Evolutionary conservation across 1,140 invertebrate genomes (phyloP), one percentile per base, ranked within the genome.

Genomic region (Brachionus sp.): DNA sequence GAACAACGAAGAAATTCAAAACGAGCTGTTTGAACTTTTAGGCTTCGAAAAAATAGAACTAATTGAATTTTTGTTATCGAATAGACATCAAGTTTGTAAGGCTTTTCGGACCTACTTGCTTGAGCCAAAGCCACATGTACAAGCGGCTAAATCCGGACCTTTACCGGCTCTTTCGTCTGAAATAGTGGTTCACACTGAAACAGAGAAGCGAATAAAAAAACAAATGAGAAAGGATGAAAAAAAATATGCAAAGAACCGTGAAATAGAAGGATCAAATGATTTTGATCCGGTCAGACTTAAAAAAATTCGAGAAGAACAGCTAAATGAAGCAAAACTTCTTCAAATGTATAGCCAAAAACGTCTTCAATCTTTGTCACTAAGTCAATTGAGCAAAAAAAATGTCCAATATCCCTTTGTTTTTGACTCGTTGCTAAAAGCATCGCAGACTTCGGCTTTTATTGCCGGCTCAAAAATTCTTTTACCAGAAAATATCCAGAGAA

Each of bases 151-250:
- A n/a, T 25, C 19, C 4, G 70, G 39, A 46, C 70, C 53, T 2
- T 6, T 16, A n/a, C 42, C 64, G 10, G 39, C 44, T 23, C 12
- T 66, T 10, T 19, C 16, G 53, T 86, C 68, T 62, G 23, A 23
- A 25, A 82, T 84, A 64, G 62, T 78, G 83, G 84, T 86, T 5
- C 84, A 90, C 86, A 94, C 94, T 4, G 93, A 93, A 86, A 91
- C 93, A 85, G 95, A 98, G 86, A 95, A 93, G 85, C 88, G 92
- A 78, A 86, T 95, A 33, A 90, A 91, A 35, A 97, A 97, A 87
- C 91, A 93, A 88, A 91, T 94, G 7, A 91, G 94, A 12, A 96
- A 95, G 87, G 94, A 96, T 86, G 95, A 96, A 86, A 97, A 95
- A 86, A 93, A 93, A 85, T n/a, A 86, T 92, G 4, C 88, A 5